Evolutionary conservation across 2,888 invertebrate genomes (phyloP).

Genomic region (Eugnorisma glareosa): DNA sequence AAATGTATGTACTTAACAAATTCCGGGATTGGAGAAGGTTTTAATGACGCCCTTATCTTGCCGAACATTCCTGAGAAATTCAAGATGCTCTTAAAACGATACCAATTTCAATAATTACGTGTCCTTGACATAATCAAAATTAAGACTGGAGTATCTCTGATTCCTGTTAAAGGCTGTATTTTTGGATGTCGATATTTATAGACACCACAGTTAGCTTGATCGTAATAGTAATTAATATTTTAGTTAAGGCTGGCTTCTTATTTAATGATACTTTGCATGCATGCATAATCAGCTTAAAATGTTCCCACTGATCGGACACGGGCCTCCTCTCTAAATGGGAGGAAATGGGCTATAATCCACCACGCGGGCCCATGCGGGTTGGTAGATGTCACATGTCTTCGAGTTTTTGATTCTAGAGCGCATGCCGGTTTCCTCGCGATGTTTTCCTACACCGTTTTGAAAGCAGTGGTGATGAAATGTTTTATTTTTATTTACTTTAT

Average conservation of each 20-base stretch:
- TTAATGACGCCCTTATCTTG: slow-evolving; percentile 70
- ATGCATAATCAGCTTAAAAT: too few species aligned
- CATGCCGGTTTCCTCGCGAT: too few species aligned
- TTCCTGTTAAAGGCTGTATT: slow-evolving; percentile 25
- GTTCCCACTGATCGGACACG: too few species aligned
- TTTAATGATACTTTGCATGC: not conserved
- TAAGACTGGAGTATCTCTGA: slow-evolving; percentile 49
- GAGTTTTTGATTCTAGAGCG: too few species aligned
- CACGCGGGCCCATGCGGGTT: too few species aligned
- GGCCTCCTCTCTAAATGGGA: too few species aligned
- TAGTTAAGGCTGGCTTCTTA: not conserved
- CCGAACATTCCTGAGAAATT: slow-evolving; percentile 62
- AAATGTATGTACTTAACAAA: slow-evolving; percentile 65
- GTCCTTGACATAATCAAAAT: slow-evolving; percentile 63
- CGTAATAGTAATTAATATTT: slow-evolving; percentile 6
- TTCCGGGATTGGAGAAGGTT: slow-evolving; percentile 64
- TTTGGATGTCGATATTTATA: slow-evolving; percentile 17
- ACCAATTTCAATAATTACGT: slow-evolving; percentile 68
- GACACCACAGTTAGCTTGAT: not conserved
- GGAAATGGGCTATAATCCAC: too few species aligned
- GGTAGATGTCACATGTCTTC: too few species aligned
- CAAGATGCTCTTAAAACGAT: slow-evolving; percentile 68
- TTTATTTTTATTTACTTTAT: too few species aligned
- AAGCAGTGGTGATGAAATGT: too few species aligned
- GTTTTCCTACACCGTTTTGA: too few species aligned